Evolutionary conservation across 2,113 vertebrate genomes (phyloP).

Genomic region (Sinosuthora webbiana): DNA sequence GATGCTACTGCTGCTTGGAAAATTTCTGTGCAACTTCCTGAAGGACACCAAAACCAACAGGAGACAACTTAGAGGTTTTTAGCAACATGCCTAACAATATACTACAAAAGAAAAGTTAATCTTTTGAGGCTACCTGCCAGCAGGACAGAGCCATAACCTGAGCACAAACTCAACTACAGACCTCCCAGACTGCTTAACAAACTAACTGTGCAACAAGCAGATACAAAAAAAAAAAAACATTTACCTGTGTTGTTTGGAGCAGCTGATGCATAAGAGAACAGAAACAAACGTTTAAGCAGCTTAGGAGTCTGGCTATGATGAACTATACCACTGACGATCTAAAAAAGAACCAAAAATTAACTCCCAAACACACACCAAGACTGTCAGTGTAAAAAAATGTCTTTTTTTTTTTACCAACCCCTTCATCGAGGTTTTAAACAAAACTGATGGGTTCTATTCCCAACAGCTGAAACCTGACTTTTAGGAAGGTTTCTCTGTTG

Average conservation of each 20-base stretch:
- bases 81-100: background rate
- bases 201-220: background rate
- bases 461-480: background rate
- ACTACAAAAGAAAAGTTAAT: background rate
- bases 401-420: background rate
- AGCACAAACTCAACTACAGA: background rate
- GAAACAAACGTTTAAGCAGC: constrained; percentile 85
- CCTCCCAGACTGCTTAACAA: background rate
- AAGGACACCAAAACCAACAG: background rate
- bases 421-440: background rate
- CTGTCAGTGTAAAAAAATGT: background rate
- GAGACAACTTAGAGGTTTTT: background rate
- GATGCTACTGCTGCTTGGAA: background rate
- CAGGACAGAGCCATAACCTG: background rate
- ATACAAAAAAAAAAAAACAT: background rate
- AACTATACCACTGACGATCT: constrained; percentile 88
- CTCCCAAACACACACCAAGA: background rate
- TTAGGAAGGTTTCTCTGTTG: background rate
- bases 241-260: constrained; percentile 72
- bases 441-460: background rate
- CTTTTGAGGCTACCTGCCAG: background rate
- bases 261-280: constrained; percentile 83
- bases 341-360: constrained; percentile 54
- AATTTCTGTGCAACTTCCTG: background rate
- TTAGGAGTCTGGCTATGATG: constrained; percentile 85